These are phyloP conservation scores for Dissostichus mawsoni DNA, from an alignment of 2,113 vertebrate genomes.

Conservation along the genomic window DNA sequence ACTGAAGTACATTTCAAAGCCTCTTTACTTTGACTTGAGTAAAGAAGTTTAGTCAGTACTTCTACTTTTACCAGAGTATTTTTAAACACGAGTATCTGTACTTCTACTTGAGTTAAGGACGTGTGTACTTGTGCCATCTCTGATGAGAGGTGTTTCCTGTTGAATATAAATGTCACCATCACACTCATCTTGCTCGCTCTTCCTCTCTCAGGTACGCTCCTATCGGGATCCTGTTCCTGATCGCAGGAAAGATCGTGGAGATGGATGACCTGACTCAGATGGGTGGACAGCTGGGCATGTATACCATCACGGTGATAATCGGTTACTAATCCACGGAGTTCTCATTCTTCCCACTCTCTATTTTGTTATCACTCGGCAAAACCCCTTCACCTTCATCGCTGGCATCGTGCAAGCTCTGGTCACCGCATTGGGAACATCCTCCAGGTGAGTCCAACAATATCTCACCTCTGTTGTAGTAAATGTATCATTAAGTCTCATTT, in stretches of 20 bases:
- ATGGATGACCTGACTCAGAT: constrained; percentile 98
- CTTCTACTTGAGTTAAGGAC: too few species aligned
- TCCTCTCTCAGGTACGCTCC: constrained; percentile 90
- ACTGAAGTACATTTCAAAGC: too few species aligned
- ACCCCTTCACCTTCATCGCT: constrained; percentile 95
- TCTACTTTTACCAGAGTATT: too few species aligned
- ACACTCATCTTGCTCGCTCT: neutral
- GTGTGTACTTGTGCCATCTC: too few species aligned
- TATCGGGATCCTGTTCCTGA: constrained; percentile 95
- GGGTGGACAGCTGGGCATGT: constrained; percentile 97
- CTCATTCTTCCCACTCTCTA: constrained; percentile 95
- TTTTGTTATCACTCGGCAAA: constrained; percentile 93
- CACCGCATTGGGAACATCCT: constrained; percentile 96
- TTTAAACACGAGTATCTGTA: too few species aligned
- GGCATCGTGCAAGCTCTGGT: constrained; percentile 95
- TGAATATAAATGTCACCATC: neutral
- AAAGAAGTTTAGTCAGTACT: too few species aligned
- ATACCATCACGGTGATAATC: constrained; percentile 94
- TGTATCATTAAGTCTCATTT: too few species aligned
- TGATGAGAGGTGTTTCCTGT: neutral
- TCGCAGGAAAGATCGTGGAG: constrained; percentile 98
- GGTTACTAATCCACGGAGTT: constrained; percentile 92
- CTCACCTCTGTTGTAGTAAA: neutral
- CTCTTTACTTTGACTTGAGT: too few species aligned
- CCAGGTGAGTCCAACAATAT: constrained; percentile 85